These are phyloP conservation scores for Myotis pilosus DNA, from an alignment of 2,797 vertebrate species.

Conservation along the genomic window DNA sequence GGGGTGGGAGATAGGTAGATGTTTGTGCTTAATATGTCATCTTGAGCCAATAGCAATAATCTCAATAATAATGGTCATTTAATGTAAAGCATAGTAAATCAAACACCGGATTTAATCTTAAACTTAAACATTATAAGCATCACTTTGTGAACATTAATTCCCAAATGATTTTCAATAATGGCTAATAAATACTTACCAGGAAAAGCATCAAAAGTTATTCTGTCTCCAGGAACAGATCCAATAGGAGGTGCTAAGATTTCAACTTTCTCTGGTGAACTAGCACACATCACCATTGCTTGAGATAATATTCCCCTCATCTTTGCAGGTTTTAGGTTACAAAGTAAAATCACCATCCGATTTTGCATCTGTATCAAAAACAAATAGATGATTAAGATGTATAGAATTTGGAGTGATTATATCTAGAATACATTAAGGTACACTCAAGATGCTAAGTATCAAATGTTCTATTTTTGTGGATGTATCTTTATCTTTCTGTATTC, in stretches of 20 bases:
- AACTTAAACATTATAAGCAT: constrained; percentile 4
- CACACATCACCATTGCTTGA: constrained; percentile 98
- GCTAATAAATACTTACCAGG: constrained; percentile 85
- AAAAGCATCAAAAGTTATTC: constrained; percentile 92
- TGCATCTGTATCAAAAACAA: constrained; percentile 91
- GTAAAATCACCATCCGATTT: constrained; percentile 94
- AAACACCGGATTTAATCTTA: background rate
- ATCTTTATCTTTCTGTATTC: background rate
- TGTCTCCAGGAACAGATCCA: constrained; percentile 92
- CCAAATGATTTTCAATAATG: background rate
- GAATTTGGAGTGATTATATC: background rate
- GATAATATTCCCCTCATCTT: constrained; percentile 98
- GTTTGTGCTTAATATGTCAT: background rate
- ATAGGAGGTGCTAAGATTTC: constrained; percentile 95
- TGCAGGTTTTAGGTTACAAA: constrained; percentile 97
- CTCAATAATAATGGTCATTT: background rate
- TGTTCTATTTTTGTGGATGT: background rate
- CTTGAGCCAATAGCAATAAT: background rate
- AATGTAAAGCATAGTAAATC: background rate
- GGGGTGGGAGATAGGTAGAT: background rate
- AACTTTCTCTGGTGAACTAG: constrained; percentile 95
- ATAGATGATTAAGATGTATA: background rate
- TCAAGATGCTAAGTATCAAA: background rate
- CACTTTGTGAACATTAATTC: background rate
- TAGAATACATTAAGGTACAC: background rate